phyloP scores from a whole-genome alignment of 2,888 invertebrate species.

The Hemistola chrysoprasaria region DNA sequence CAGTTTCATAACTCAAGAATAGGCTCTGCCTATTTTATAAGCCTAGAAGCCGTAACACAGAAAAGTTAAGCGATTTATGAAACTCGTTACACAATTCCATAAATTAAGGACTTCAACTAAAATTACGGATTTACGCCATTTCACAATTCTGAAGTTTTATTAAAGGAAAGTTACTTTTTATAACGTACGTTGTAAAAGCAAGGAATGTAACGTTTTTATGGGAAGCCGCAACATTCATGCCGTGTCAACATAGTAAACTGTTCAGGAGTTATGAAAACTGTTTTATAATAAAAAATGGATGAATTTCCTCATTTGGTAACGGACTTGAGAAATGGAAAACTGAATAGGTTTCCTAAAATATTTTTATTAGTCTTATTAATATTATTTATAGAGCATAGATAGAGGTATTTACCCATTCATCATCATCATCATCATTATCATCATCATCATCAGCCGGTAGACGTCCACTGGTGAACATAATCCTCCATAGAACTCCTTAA shows the following conservation, averaged over 20 bases:
- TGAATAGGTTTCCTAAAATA: too few species aligned
- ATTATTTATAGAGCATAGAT: too few species aligned
- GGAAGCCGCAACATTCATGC: slow-evolving; percentile 30
- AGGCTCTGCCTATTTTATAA: slow-evolving; percentile 27
- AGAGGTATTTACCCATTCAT: too few species aligned
- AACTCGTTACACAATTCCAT: slow-evolving; percentile 34
- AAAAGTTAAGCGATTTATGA: slow-evolving; percentile 33
- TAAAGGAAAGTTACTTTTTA: slow-evolving; percentile 31
- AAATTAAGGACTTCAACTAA: slow-evolving; percentile 30
- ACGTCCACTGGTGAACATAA: too few species aligned
- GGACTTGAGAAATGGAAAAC: too few species aligned
- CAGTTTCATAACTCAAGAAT: slow-evolving; percentile 21
- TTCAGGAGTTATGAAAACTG: slow-evolving; percentile 34
- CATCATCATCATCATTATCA: too few species aligned
- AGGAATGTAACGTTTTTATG: slow-evolving; percentile 26
- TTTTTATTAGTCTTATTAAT: too few species aligned
- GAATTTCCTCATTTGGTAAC: slow-evolving; percentile 4
- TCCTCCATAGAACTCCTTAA: too few species aligned
- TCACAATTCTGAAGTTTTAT: slow-evolving; percentile 30
- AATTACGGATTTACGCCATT: slow-evolving; percentile 25
- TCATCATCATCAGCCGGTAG: too few species aligned
- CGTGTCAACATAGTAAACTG: slow-evolving; percentile 39
- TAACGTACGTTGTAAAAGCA: slow-evolving; percentile 24
- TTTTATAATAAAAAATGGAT: slow-evolving; percentile 34
- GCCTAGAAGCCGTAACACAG: slow-evolving; percentile 29